Conservation (phyloP, 2,888 invertebrate genomes). For the Drosophila borborema region DNA sequence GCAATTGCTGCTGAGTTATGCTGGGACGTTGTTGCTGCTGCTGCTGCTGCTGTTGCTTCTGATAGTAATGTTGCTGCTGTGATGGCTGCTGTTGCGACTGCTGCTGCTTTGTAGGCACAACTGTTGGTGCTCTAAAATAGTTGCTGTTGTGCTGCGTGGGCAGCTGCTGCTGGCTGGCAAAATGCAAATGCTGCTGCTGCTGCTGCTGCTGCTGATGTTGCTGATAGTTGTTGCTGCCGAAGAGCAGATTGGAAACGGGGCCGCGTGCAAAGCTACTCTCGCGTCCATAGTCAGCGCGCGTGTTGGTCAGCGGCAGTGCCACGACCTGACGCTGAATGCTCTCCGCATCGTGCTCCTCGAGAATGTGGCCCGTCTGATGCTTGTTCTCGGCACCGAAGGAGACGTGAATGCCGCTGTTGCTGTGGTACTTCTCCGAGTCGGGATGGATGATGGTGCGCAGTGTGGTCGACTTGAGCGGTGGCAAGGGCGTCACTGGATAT, state of each 20-base stretch:
- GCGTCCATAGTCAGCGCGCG: constrained; percentile 75
- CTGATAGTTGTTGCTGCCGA: constrained; percentile 22
- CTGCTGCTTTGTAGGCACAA: constrained; percentile 27
- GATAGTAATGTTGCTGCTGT: constrained; percentile 53
- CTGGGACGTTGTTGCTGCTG: constrained; percentile 48
- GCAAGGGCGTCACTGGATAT: constrained; percentile 86
- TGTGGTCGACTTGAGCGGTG: constrained; percentile 90
- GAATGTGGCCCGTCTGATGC: constrained; percentile 84
- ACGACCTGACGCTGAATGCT: constrained; percentile 89
- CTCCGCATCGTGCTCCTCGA: constrained; percentile 87
- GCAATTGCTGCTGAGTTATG: constrained; percentile 62
- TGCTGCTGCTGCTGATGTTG: constrained; percentile 47
- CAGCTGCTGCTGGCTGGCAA: constrained; percentile 23
- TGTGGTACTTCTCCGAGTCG: constrained; percentile 93
- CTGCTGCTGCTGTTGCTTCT: constrained; percentile 21
- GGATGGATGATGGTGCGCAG: constrained; percentile 93
- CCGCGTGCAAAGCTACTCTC: constrained; percentile 61
- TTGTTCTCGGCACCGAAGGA: constrained; percentile 90
- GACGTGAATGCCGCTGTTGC: constrained; percentile 92
- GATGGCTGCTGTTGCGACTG: constrained; percentile 29
- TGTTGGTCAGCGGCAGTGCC: constrained; percentile 84
- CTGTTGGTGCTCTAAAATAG: constrained; percentile 57
- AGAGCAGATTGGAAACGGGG: constrained; percentile 61
- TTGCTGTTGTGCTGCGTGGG: constrained; percentile 33
- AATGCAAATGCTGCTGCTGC: constrained; percentile 69